Evolutionary conservation across 2,888 invertebrate genomes (phyloP), one percentile per base, ranked within the genome.

Genomic region (Aleiodes alternator): DNA sequence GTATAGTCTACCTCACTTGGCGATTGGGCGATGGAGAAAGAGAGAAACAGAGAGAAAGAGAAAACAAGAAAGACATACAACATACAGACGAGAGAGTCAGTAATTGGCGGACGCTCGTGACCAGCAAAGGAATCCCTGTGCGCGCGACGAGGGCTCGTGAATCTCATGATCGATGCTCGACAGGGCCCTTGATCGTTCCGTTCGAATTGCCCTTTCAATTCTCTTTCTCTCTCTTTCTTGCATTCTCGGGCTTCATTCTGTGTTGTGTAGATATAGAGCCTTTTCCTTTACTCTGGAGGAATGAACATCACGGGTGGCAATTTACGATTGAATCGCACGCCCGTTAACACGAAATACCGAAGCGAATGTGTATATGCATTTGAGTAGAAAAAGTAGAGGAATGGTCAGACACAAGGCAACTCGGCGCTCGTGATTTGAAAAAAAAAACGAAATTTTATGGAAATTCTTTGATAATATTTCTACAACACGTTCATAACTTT

Each of bases 81-180:
- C 14, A 57, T 14, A 64, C 12, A 55, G 6, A 34, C 16, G 14
- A 50, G 50, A 55, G 34, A 72, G 61, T 53, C 48, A 66, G 73
- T 73, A 73, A 73, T 73, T 73, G 73, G 69, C 69, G 9, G 9
- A 69, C 50, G 38, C 56, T 69, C 73, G 73, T 73, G 73, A 73
- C 57, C 56, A 59, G 69, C 53, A 68, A 59, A 43, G 57, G 69
- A 73, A 69, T 69, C 69, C 55, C 73, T 69, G 38, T 43, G 43
- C 43, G 38, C 59, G 68, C 61, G 69, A 71, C 56, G 64, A 56
- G 53, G 29, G 34, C 71, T 59, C 69, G 43, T 72, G 72, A 69
- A 72, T 72, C 61, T 76, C 72, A 69, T 64, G 76, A 76, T 69
- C 61, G 76, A 76, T 56, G 69, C 48, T 29, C 11, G 12, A 51